Conservation (phyloP, 1,140 invertebrate genomes). For the Saccostrea glomerata region DNA sequence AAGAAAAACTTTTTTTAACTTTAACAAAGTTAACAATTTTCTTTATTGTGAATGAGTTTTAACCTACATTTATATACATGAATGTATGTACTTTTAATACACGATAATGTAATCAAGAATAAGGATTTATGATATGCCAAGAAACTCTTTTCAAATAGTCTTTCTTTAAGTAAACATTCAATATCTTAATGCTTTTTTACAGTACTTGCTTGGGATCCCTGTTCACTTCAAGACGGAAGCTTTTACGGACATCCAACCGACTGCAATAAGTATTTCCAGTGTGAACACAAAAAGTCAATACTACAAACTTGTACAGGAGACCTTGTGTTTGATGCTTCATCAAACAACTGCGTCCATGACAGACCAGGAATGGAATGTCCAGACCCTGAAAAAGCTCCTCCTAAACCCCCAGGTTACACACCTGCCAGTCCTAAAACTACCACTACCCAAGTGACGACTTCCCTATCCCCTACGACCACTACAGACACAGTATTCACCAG, state of each 20-base stretch:
- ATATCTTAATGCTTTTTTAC: not conserved
- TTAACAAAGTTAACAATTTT: not conserved
- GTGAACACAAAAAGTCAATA: constrained; percentile 48
- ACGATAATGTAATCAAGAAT: too few relatives aligned
- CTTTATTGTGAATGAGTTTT: not conserved
- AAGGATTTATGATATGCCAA: too few relatives aligned
- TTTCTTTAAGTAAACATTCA: too few relatives aligned
- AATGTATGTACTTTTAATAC: too few relatives aligned
- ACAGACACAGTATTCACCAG: constrained; percentile 26
- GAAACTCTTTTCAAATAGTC: too few relatives aligned
- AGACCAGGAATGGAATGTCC: constrained; percentile 51
- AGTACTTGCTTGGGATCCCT: constrained; percentile 56
- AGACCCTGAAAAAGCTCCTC: constrained; percentile 40
- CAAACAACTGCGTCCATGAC: constrained; percentile 52
- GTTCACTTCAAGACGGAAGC: constrained; percentile 39
- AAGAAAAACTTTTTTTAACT: not conserved
- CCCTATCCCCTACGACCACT: not conserved
- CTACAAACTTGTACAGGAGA: constrained; percentile 50
- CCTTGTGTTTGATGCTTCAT: constrained; percentile 48
- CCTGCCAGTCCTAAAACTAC: not conserved
- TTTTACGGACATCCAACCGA: constrained; percentile 53
- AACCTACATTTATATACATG: not conserved
- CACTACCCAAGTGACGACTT: not conserved
- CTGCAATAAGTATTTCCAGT: constrained; percentile 58
- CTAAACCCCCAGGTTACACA: constrained; percentile 38